Evolutionary conservation across 2,113 vertebrate genomes (phyloP), one percentile per base, ranked within the genome.

Genomic region (Bufo bufo): DNA sequence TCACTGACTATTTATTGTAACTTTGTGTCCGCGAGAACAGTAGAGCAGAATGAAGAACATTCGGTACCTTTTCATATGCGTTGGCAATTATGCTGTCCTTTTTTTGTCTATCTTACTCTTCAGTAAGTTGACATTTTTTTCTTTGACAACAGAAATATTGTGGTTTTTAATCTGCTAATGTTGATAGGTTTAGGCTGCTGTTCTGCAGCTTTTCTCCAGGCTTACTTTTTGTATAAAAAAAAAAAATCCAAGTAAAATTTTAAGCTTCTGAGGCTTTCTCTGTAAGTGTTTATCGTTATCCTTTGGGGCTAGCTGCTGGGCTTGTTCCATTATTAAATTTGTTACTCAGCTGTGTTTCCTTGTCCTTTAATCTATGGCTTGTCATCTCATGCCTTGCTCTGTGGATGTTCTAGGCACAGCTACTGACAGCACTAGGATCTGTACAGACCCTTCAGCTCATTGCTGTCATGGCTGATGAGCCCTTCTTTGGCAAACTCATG

Each of bases 371-470:
- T 90, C 91, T 93, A 84, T 89, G 3, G 52, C 74, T 90, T 91
- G 74, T 87, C 83, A 33, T 66, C 90, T 91, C 54, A 2, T 74
- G 11, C 49, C 6, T 14, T 89, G 56, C 71, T 89, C 87, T 90
- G 45, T 86, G 82, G 20, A 85, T 88, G 61, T 89, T 72, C 6
- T 58, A 88, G 81, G 61, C 87, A 63, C 17, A 23, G 69, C 66
- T 90, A 82, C 19, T 92, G 91, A 90, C 88, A 91, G 74, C 19
- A 13, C 72, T 84, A 84, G 87, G 91, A 92, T 78, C 75, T 71
- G 9, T 89, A 66, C 10, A 52, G 23, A 23, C 82, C 87, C 86
- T 77, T 54, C 81, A 90, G 83, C 83, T 90, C 65, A 13, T 6
- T 90, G 9, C 58, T 89, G 10, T 90, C 84, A 81, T 89, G 52